Conservation (phyloP, 2,113 vertebrate species). For the Gopherus evgoodei region DNA sequence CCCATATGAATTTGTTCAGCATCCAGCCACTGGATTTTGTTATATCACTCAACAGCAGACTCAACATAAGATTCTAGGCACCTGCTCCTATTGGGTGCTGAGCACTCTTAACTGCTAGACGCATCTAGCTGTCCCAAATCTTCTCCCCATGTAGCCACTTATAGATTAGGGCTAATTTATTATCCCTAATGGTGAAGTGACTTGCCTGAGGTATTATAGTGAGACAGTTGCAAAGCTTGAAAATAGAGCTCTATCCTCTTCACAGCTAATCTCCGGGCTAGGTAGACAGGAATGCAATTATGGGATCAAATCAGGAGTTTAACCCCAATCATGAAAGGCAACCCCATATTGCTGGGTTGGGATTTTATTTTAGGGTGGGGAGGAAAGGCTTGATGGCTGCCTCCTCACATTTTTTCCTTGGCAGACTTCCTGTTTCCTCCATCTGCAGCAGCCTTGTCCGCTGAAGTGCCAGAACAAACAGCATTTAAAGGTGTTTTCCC, state of each 20-base stretch:
- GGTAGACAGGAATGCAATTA: not conserved
- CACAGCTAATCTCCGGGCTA: not conserved
- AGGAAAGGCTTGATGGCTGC: not conserved
- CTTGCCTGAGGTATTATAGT: not conserved
- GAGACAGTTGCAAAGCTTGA: not conserved
- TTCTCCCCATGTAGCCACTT: not conserved
- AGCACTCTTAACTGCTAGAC: no score
- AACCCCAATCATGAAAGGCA: not conserved
- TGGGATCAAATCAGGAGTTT: not conserved
- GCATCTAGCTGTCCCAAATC: not conserved
- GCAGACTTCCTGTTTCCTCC: not conserved
- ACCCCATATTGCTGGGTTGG: not conserved
- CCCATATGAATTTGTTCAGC: not conserved
- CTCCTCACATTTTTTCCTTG: not conserved
- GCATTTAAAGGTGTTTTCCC: constrained; percentile 19
- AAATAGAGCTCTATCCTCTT: not conserved
- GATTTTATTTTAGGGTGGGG: not conserved
- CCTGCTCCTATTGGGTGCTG: no score
- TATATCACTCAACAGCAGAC: not conserved
- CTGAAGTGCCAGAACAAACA: not conserved
- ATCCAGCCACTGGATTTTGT: not conserved
- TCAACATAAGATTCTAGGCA: no score
- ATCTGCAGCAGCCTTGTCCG: not conserved
- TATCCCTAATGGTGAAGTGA: not conserved
- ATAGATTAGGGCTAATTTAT: not conserved